Percentiles rank a stretch among this genome's conserved stretches.
phyloP scores from a whole-genome alignment of 1,140 invertebrate species.

The Magallana gigas region DNA sequence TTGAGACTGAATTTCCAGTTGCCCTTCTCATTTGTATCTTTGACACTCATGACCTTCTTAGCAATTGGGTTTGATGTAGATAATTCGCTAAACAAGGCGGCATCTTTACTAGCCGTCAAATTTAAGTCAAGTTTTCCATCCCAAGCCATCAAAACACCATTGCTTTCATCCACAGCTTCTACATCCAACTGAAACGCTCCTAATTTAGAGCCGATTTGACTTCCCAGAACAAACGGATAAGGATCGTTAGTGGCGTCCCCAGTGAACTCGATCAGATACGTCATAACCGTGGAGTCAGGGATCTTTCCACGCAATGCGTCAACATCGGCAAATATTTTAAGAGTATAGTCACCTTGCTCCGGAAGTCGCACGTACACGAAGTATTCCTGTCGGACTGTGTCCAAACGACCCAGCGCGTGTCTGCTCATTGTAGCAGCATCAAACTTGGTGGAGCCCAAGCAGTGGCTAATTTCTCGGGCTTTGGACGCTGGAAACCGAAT shows the following conservation, averaged over 20 bases:
- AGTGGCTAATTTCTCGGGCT: slow-evolving; percentile 18
- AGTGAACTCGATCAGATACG: slow-evolving; percentile 42
- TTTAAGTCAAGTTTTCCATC: slow-evolving; percentile 43
- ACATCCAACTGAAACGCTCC: slow-evolving; percentile 36
- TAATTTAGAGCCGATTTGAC: slow-evolving; percentile 38
- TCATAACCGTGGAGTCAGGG: slow-evolving; percentile 34
- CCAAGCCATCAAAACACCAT: slow-evolving; percentile 36
- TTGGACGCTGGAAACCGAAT: slow-evolving; percentile 22
- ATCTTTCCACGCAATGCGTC: slow-evolving; percentile 40
- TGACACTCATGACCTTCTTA: slow-evolving; percentile 47
- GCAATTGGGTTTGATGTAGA: slow-evolving; percentile 37
- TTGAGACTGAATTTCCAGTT: slow-evolving; percentile 50
- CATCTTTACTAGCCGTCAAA: slow-evolving; percentile 36
- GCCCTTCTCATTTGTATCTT: neutral
- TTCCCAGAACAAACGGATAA: slow-evolving; percentile 44
- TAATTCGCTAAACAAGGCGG: slow-evolving; percentile 41
- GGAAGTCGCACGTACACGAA: slow-evolving; percentile 50
- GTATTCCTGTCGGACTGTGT: slow-evolving; percentile 36
- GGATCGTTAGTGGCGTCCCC: neutral
- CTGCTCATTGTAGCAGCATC: slow-evolving; percentile 42
- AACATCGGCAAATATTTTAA: slow-evolving; percentile 51
- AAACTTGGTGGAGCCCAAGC: slow-evolving; percentile 4
- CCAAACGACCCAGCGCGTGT: slow-evolving; percentile 29
- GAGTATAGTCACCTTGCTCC: slow-evolving; percentile 50
- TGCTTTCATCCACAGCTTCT: neutral